A percentile compares a stretch with the other conserved stretches of the same genome.
These are phyloP conservation scores for Polyergus mexicanus DNA, from an alignment of 1,140 invertebrate genomes.

Conservation along the genomic window DNA sequence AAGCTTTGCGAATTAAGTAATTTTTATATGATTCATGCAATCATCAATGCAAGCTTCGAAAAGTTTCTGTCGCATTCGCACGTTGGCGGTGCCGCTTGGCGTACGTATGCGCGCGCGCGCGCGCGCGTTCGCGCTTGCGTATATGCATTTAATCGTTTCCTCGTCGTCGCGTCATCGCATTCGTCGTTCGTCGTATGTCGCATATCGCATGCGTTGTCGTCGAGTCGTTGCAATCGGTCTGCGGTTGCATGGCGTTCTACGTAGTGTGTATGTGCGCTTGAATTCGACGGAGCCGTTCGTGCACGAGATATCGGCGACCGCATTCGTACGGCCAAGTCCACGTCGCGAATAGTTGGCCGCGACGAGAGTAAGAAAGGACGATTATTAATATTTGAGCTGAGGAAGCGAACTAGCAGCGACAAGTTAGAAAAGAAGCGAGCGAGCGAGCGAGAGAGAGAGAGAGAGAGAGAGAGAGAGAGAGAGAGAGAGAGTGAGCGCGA, in stretches of 20 bases:
- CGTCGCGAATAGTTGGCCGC: constrained; percentile 48
- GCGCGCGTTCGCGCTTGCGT: too few species aligned
- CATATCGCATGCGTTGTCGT: background rate
- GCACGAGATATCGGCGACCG: constrained; percentile 33
- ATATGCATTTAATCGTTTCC: background rate
- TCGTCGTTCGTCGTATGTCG: background rate
- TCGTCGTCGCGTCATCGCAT: background rate
- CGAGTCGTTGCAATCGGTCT: background rate
- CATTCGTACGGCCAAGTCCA: constrained; percentile 27
- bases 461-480: background rate
- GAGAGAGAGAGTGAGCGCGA: background rate
- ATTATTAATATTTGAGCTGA: constrained; percentile 56
- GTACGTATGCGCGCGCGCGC: background rate
- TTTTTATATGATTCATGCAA: too few species aligned
- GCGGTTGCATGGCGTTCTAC: constrained; percentile 65
- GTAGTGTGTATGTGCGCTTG: background rate
- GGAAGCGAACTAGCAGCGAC: background rate
- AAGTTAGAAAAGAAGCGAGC: background rate
- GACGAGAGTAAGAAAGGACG: constrained; percentile 58
- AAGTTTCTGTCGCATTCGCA: too few species aligned
- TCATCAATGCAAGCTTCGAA: too few species aligned
- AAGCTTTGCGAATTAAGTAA: too few species aligned
- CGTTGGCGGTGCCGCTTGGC: background rate
- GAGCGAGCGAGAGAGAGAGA: background rate
- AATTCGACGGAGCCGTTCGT: constrained; percentile 10